These are phyloP conservation scores for Carposina sasakii DNA, from an alignment of 1,140 invertebrate genomes.

Conservation along the genomic window DNA sequence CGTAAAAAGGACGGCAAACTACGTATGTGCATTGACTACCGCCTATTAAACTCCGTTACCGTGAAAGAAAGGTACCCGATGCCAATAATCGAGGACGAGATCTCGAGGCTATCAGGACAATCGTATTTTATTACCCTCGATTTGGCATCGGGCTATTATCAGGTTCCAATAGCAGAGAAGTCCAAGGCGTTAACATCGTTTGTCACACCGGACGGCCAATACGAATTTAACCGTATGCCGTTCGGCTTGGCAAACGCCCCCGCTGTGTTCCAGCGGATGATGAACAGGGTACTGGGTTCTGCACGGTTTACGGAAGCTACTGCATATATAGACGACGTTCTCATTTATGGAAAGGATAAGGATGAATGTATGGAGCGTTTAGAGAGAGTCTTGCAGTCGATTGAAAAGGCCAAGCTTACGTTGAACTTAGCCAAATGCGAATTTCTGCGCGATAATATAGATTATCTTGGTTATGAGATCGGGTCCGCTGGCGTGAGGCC, in stretches of 20 bases:
- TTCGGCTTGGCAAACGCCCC: conserved; percentile 36
- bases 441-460: conserved; percentile 13
- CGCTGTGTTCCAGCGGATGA: conserved; percentile 25
- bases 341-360: conserved; percentile 17
- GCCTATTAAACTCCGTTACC: conserved; percentile 57
- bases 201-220: conserved; percentile 31
- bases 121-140: conserved; percentile 35
- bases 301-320: not conserved
- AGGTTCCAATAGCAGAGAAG: not conserved
- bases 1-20: conserved; percentile 24
- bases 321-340: conserved; percentile 24
- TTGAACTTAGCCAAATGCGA: conserved; percentile 11
- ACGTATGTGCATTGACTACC: conserved; percentile 45
- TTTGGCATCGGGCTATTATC: conserved; percentile 14
- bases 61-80: conserved; percentile 52
- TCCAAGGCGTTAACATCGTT: not conserved
- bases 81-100: conserved; percentile 58
- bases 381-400: conserved; percentile 1
- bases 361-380: conserved; percentile 12
- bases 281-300: conserved; percentile 12
- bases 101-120: conserved; percentile 33
- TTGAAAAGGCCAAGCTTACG: conserved; percentile 13
- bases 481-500: not conserved
- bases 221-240: conserved; percentile 23
- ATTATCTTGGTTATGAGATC: conserved; percentile 13